A percentile compares a stretch with the other conserved stretches of the same genome.
Evolutionary conservation across 1,140 invertebrate species (phyloP).

Genomic region (Microplitis mediator): DNA sequence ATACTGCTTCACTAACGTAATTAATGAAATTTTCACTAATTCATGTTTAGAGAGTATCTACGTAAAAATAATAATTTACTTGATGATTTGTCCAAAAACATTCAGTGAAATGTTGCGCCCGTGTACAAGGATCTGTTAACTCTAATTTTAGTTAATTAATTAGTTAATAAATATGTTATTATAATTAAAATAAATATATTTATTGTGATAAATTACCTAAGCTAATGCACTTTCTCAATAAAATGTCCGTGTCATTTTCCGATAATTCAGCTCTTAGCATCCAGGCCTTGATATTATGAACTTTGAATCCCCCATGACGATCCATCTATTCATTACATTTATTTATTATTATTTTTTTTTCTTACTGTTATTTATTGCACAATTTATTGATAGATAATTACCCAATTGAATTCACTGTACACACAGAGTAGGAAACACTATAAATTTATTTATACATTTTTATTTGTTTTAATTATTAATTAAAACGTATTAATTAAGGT

Average conservation of each 20-base stretch:
- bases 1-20: too few species aligned
- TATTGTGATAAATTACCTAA: conserved; percentile 7
- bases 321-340: conserved; percentile 21
- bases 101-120: conserved; percentile 29
- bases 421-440: conserved; percentile 35
- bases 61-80: conserved; percentile 1
- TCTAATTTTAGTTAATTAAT: neutral
- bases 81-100: conserved; percentile 33
- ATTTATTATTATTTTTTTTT: neutral
- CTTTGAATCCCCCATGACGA: conserved; percentile 29
- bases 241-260: conserved; percentile 2
- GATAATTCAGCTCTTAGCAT: conserved; percentile 18
- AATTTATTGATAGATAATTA: conserved; percentile 8
- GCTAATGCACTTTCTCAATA: conserved; percentile 26
- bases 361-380: conserved; percentile 2
- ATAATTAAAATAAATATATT: too few species aligned
- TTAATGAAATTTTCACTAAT: too few species aligned
- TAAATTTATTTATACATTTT: neutral
- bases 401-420: conserved; percentile 33
- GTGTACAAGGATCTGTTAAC: conserved; percentile 26
- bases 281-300: conserved; percentile 27
- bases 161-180: too few species aligned
- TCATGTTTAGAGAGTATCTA: too few species aligned
- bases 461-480: neutral
- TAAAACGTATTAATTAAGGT: neutral